Evolutionary conservation across 2,888 invertebrate species (phyloP).

Genomic region (Drosophila helvetica): DNA sequence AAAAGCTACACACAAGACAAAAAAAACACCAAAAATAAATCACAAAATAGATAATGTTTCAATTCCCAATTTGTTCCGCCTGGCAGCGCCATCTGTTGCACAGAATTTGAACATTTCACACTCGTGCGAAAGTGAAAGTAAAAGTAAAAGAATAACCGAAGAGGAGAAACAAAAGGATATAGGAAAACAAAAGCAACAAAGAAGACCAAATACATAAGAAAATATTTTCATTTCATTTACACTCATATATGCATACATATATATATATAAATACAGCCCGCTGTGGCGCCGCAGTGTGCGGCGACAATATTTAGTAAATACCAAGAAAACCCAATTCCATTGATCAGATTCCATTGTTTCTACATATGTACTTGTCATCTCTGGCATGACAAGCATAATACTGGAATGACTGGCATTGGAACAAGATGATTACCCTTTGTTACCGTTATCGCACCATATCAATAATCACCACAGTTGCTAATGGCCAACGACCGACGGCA

Average conservation of each 20-base stretch:
- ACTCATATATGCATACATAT: too few species aligned
- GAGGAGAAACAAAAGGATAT: not conserved
- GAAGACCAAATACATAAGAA: not conserved
- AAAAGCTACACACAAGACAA: slow-evolving; percentile 13
- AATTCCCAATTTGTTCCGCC: slow-evolving; percentile 22
- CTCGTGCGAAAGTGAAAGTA: slow-evolving; percentile 27
- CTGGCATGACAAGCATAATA: not conserved
- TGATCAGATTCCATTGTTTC: too few species aligned
- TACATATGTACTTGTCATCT: not conserved
- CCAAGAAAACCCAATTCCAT: too few species aligned
- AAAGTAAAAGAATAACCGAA: slow-evolving; percentile 7
- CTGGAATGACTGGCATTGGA: not conserved
- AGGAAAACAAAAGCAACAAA: not conserved
- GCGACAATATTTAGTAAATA: too few species aligned
- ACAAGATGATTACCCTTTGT: slow-evolving; percentile 17
- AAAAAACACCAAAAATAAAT: slow-evolving; percentile 14
- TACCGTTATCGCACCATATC: slow-evolving; percentile 32
- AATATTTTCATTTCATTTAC: slow-evolving; percentile 57
- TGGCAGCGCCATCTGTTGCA: slow-evolving; percentile 39
- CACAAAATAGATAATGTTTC: slow-evolving; percentile 11
- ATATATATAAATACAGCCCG: too few species aligned
- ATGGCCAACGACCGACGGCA: slow-evolving; percentile 40
- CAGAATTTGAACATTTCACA: slow-evolving; percentile 3
- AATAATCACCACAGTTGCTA: slow-evolving; percentile 29
- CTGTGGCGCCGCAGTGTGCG: slow-evolving; percentile 5